These are phyloP conservation scores for Metopia argyrocephala DNA, from an alignment of 2,888 invertebrate species.

Conservation along the genomic window DNA sequence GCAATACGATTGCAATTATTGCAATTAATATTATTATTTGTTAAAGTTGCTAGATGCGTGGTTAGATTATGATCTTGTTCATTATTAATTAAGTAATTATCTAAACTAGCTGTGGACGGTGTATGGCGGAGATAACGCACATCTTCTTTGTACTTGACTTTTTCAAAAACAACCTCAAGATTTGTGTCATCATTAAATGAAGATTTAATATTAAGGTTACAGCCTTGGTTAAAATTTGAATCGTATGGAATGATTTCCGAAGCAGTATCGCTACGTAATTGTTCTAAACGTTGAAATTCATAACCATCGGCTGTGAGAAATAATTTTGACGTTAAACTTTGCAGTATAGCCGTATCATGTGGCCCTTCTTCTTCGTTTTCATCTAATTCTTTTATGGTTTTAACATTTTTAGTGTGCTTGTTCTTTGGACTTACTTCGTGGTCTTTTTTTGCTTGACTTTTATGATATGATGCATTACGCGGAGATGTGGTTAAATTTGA, in stretches of 20 bases:
- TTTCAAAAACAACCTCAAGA: conserved; percentile 73
- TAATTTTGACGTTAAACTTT: conserved; percentile 66
- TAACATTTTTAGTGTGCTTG: conserved; percentile 31
- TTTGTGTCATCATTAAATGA: conserved; percentile 41
- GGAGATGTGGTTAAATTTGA: conserved; percentile 55
- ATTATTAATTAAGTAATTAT: conserved; percentile 66
- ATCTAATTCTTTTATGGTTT: conserved; percentile 26
- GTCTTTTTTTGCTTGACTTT: conserved; percentile 44
- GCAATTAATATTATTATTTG: conserved; percentile 9
- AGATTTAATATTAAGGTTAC: neutral
- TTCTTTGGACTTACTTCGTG: conserved; percentile 39
- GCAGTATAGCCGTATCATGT: conserved; percentile 65
- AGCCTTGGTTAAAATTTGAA: conserved; percentile 13
- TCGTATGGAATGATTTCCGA: conserved; percentile 66
- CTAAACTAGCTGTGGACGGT: conserved; percentile 75
- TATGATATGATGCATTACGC: conserved; percentile 34
- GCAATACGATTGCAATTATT: conserved; percentile 22
- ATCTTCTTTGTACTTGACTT: conserved; percentile 75
- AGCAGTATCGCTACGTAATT: conserved; percentile 65
- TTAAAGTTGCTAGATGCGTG: conserved; percentile 15
- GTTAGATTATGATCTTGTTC: conserved; percentile 51
- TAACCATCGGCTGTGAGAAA: conserved; percentile 68
- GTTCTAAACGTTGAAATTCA: conserved; percentile 66
- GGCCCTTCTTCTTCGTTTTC: conserved; percentile 72
- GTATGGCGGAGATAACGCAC: conserved; percentile 76